These are phyloP conservation scores for Encarsia formosa DNA, from an alignment of 2,888 invertebrate genomes.

Conservation along the genomic window DNA sequence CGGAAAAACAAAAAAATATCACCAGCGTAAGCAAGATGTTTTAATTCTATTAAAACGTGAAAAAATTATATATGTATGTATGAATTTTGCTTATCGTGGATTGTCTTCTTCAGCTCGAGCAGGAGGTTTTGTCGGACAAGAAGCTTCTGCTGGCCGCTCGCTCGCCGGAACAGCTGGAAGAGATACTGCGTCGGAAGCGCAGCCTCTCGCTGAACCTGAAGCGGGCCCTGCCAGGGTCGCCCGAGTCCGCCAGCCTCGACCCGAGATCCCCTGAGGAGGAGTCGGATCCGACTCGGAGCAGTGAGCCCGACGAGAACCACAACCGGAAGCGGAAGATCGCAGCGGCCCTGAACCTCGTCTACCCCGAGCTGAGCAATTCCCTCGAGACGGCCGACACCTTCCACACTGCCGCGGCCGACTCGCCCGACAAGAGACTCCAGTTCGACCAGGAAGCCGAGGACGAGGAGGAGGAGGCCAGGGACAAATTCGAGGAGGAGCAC, in stretches of 20 bases:
- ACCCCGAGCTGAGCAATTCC: slow-evolving; percentile 39
- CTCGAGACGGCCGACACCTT: slow-evolving; percentile 62
- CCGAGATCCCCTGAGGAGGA: slow-evolving; percentile 38
- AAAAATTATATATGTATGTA: not conserved
- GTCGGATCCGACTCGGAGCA: not conserved
- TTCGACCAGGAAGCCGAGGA: slow-evolving; percentile 2
- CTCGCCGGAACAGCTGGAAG: slow-evolving; percentile 54
- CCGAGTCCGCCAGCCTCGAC: slow-evolving; percentile 37
- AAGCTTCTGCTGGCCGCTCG: slow-evolving; percentile 51
- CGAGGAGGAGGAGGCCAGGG: not conserved
- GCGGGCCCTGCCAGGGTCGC: slow-evolving; percentile 54
- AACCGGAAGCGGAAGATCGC: slow-evolving; percentile 46
- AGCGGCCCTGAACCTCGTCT: slow-evolving; percentile 41
- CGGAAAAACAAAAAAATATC: slow-evolving; percentile 58
- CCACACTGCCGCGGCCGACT: slow-evolving; percentile 68
- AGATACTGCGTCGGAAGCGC: slow-evolving; percentile 55
- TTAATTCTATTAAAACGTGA: not conserved
- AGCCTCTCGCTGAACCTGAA: slow-evolving; percentile 69
- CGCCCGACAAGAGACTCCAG: slow-evolving; percentile 35
- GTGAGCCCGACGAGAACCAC: slow-evolving; percentile 13
- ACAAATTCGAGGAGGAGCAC: not conserved
- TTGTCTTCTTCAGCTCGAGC: slow-evolving; percentile 39
- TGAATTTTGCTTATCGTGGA: no score
- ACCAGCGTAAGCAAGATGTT: slow-evolving; percentile 35
- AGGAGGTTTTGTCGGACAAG: slow-evolving; percentile 43